These are phyloP conservation scores for Adelognathus sp. DNA, from an alignment of 2,888 invertebrate species.

Conservation along the genomic window DNA sequence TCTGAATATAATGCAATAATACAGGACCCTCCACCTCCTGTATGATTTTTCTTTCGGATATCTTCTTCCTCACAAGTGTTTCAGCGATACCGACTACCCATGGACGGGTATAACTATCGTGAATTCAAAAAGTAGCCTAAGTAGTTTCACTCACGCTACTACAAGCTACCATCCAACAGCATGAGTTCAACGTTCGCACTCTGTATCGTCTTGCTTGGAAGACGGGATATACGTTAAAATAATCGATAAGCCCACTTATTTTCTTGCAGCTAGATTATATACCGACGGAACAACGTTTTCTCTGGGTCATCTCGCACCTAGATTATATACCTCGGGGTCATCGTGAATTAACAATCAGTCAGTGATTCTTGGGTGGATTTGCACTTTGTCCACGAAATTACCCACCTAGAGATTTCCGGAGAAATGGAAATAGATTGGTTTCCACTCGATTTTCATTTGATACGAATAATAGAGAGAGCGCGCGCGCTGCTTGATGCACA, in stretches of 20 bases:
- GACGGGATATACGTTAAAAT: no score
- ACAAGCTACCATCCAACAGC: no score
- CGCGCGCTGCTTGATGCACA: not conserved
- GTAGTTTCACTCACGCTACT: no score
- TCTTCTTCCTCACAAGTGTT: no score
- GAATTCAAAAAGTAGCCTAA: no score
- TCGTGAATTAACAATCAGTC: not conserved
- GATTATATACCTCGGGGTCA: not conserved
- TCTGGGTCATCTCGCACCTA: not conserved
- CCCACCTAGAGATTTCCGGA: not conserved
- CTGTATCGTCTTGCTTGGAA: no score
- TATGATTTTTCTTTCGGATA: no score
- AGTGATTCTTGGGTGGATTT: not conserved
- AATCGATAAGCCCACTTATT: not conserved
- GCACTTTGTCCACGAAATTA: not conserved
- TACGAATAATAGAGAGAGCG: not conserved
- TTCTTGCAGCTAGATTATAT: not conserved
- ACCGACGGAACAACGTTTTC: not conserved
- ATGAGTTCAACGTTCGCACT: no score
- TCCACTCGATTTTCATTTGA: not conserved
- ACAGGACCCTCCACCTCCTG: no score
- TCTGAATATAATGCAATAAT: no score
- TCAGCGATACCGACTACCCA: no score
- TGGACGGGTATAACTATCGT: no score
- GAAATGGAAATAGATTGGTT: not conserved